These are phyloP conservation scores for Anolis apletophallus DNA, from an alignment of 2,797 vertebrate species.

Conservation along the genomic window DNA sequence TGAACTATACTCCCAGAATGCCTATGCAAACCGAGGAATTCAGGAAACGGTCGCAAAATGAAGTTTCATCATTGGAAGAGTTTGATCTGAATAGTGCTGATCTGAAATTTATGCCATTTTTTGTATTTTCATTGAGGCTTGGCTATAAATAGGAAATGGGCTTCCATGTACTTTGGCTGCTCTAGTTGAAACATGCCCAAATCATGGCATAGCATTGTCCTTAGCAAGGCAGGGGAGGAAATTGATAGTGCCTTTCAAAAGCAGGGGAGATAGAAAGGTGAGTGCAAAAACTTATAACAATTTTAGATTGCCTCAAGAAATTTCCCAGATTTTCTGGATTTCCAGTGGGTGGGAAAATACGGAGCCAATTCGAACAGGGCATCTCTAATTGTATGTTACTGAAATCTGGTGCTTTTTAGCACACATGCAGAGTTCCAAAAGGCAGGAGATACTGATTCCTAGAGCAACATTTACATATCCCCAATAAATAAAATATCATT, in stretches of 20 bases:
- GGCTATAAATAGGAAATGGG: too few species aligned
- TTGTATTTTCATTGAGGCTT: too few species aligned
- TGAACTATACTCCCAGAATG: too few species aligned
- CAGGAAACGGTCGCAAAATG: neutral
- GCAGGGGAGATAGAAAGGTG: too few species aligned
- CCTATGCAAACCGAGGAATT: too few species aligned
- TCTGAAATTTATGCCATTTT: neutral
- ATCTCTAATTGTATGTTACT: neutral
- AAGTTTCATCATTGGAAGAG: neutral
- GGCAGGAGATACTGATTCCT: neutral
- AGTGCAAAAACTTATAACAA: neutral
- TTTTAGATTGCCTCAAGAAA: neutral
- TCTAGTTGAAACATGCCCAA: too few species aligned
- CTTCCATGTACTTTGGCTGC: too few species aligned
- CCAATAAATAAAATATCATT: neutral
- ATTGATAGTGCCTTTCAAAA: too few species aligned
- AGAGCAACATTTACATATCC: too few species aligned
- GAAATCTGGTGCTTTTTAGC: neutral
- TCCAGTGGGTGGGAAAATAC: neutral
- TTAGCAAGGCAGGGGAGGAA: too few species aligned
- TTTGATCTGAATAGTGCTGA: too few species aligned
- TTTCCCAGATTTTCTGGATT: neutral
- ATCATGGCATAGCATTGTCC: too few species aligned
- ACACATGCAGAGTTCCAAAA: neutral
- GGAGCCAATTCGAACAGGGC: neutral